Evolutionary conservation across 2,113 vertebrate genomes (phyloP), one percentile per base, ranked within the genome.

Genomic region (Bucco capensis): DNA sequence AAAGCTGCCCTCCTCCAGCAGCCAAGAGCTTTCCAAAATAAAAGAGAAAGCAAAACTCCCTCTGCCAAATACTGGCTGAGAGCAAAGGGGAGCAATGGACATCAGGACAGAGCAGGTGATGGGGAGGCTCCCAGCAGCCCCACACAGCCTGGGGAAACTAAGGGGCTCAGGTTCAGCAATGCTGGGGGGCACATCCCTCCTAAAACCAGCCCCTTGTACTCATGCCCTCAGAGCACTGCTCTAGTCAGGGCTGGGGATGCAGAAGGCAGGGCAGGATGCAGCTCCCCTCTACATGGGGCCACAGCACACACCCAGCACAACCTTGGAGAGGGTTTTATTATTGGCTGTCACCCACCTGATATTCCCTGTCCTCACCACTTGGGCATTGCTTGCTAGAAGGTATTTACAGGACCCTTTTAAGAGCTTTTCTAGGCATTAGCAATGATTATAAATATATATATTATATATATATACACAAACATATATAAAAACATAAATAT

Each of bases 291-390:
- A 6, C 1, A 3, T 1, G 2, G 11, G 18, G 33, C 31, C 28
- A n/a, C 0, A 2, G 23, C 22, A 9, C 0, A 11, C 21, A 70
- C 27, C 24, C 79, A 71, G 42, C 2, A 1, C 24, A 42, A 5
- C 16, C 24, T 14, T 8, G 3, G 21, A 10, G 3, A 42, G 8
- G 12, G 37, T 28, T 57, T 51, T 35, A 24, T 17, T 8, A 8
- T 1, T 4, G 19, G 46, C 13, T 83, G 30, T 19, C 58, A 19
- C n/a, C n/a, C 25, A 40, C 15, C 27, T 13, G 2, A 10, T 7
- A 46, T 3, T 66, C 42, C 46, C 61, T 47, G 71, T 19, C 47
- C 51, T 33, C 60, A 38, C 12, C 60, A 13, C 56, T 57, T 6
- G 0, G 14, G 47, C 6, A 30, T 66, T 80, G 61, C 37, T 58